These are phyloP conservation scores for Euglossa dilemma DNA, from an alignment of 1,140 invertebrate species.

Conservation along the genomic window DNA sequence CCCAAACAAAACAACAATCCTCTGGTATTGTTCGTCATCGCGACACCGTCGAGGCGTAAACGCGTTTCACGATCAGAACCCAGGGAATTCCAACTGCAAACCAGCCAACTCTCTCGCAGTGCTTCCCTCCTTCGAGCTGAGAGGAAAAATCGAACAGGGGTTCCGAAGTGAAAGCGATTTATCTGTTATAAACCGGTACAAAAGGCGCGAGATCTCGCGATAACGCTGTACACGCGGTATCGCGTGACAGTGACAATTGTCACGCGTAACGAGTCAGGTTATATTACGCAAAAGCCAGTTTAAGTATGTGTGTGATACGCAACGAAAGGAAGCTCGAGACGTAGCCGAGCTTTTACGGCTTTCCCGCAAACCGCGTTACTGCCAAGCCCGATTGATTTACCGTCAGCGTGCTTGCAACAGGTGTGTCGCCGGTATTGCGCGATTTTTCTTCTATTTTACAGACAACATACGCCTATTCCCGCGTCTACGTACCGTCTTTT, in stretches of 20 bases:
- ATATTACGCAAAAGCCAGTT: conserved; percentile 25
- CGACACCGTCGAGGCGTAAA: too few relatives aligned
- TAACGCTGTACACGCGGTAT: conserved; percentile 8
- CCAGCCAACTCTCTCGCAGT: too few relatives aligned
- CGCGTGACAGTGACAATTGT: conserved; percentile 31
- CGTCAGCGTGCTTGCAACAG: conserved; percentile 25
- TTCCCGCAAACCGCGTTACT: conserved; percentile 2
- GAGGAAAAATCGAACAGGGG: background rate
- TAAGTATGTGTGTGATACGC: background rate
- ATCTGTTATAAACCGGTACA: conserved; percentile 21
- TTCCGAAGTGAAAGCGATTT: conserved; percentile 37
- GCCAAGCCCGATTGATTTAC: conserved; percentile 40
- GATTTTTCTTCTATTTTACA: conserved; percentile 20
- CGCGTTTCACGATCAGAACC: too few relatives aligned
- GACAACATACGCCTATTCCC: background rate
- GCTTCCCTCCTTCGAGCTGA: background rate
- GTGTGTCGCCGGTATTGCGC: background rate
- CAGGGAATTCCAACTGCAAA: too few relatives aligned
- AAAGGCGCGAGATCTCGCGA: background rate
- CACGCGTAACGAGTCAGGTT: background rate
- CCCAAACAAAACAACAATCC: too few relatives aligned
- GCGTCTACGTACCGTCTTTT: conserved; percentile 6
- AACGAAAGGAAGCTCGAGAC: background rate
- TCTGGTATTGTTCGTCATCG: too few relatives aligned
- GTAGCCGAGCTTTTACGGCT: conserved; percentile 20